These are phyloP conservation scores for Ornithorhynchus anatinus DNA, from an alignment of 2,113 vertebrate genomes.

Conservation along the genomic window DNA sequence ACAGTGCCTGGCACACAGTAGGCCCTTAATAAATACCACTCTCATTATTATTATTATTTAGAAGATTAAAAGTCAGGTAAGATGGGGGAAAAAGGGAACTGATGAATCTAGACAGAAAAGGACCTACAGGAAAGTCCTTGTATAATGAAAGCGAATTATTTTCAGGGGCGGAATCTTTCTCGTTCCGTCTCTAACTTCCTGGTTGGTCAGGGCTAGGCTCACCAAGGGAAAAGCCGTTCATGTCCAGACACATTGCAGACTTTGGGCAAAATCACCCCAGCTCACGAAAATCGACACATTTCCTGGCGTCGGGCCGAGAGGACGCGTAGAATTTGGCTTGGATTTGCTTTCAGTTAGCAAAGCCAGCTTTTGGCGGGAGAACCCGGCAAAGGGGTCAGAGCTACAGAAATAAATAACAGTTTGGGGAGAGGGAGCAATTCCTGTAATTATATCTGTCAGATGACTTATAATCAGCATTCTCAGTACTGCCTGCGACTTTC, in stretches of 20 bases:
- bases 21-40: no score
- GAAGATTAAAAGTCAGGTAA: slow-evolving; percentile 23
- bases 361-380: slow-evolving; percentile 69
- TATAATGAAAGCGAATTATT: neutral
- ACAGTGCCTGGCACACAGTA: no score
- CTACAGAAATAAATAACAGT: slow-evolving; percentile 78
- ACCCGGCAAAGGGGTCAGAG: slow-evolving; percentile 71
- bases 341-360: slow-evolving; percentile 86
- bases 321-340: slow-evolving; percentile 86
- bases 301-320: slow-evolving; percentile 81
- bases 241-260: slow-evolving; percentile 82
- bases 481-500: neutral
- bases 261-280: slow-evolving; percentile 78
- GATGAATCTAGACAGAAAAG: slow-evolving; percentile 36
- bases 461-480: slow-evolving; percentile 63
- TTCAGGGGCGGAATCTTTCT: slow-evolving; percentile 2
- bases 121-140: slow-evolving; percentile 54
- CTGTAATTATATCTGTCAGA: slow-evolving; percentile 74
- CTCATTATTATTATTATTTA: slow-evolving; percentile 27
- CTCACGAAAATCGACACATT: slow-evolving; percentile 81
- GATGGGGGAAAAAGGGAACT: slow-evolving; percentile 9
- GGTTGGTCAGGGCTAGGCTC: slow-evolving; percentile 69
- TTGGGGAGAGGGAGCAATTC: slow-evolving; percentile 62
- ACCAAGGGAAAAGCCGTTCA: slow-evolving; percentile 69
- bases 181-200: slow-evolving; percentile 67